Percentiles rank a stretch among this genome's conserved stretches.
Conservation (phyloP, 2,113 vertebrate genomes). For the Misgurnus anguillicaudatus region DNA sequence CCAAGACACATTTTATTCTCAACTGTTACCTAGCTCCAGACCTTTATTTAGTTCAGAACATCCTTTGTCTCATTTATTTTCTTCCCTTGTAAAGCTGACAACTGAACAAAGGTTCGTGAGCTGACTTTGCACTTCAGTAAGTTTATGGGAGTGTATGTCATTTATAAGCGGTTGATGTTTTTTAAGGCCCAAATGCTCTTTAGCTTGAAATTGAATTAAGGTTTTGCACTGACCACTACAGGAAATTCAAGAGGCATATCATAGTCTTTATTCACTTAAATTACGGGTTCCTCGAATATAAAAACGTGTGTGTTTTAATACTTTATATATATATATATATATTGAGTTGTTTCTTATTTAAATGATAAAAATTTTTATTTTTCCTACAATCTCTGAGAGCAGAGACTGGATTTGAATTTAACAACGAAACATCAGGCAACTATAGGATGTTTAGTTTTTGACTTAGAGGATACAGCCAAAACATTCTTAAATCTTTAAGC, state of each 20-base stretch:
- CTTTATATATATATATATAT: no score
- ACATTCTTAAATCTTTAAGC: neutral
- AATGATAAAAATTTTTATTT: no score
- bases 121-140: constrained; percentile 6
- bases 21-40: neutral
- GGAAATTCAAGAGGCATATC: neutral
- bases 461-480: neutral
- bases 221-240: neutral
- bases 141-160: constrained; percentile 6
- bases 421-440: neutral
- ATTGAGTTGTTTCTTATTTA: no score
- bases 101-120: neutral
- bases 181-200: neutral
- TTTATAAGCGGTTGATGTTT: neutral
- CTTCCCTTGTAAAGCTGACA: constrained; percentile 18
- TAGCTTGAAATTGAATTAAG: neutral
- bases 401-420: neutral
- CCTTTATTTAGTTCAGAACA: neutral
- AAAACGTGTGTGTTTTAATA: no score
- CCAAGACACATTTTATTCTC: neutral
- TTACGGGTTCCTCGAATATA: no score
- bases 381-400: no score
- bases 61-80: neutral
- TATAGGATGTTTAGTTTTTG: neutral
- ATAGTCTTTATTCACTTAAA: no score